phyloP scores from a whole-genome alignment of 1,140 invertebrate genomes.

The Ridgeia piscesae region DNA sequence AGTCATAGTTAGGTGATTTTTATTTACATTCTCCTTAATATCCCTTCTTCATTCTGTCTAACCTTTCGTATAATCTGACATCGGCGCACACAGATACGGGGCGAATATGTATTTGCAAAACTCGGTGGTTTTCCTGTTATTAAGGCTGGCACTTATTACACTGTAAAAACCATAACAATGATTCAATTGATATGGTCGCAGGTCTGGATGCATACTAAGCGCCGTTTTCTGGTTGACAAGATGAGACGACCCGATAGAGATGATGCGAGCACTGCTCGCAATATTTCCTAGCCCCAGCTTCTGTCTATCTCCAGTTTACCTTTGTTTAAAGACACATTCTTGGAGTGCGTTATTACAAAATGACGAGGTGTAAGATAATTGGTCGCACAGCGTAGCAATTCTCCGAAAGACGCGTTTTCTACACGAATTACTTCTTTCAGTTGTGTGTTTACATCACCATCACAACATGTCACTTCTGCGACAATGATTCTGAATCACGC shows the following conservation, averaged over 20 bases:
- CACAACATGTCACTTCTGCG: not conserved
- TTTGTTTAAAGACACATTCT: not conserved
- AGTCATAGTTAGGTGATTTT: too few relatives aligned
- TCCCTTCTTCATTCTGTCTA: too few relatives aligned
- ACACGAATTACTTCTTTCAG: not conserved
- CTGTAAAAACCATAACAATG: not conserved
- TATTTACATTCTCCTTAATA: too few relatives aligned
- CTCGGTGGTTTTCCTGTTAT: too few relatives aligned
- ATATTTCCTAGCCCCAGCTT: too few relatives aligned
- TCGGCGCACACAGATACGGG: too few relatives aligned
- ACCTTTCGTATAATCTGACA: too few relatives aligned
- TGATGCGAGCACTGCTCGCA: not conserved
- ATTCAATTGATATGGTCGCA: not conserved
- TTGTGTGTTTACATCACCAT: not conserved
- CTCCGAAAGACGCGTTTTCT: not conserved
- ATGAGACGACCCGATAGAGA: not conserved
- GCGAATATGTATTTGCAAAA: too few relatives aligned
- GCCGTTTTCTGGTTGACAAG: not conserved
- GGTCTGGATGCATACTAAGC: not conserved
- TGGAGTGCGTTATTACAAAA: not conserved
- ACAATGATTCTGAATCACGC: not conserved
- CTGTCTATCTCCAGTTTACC: not conserved
- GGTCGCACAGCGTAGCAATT: not conserved
- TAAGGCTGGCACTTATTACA: not conserved
- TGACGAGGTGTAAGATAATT: not conserved